Evolutionary conservation across 2,113 vertebrate genomes (phyloP).

Genomic region (Agelaius phoeniceus): DNA sequence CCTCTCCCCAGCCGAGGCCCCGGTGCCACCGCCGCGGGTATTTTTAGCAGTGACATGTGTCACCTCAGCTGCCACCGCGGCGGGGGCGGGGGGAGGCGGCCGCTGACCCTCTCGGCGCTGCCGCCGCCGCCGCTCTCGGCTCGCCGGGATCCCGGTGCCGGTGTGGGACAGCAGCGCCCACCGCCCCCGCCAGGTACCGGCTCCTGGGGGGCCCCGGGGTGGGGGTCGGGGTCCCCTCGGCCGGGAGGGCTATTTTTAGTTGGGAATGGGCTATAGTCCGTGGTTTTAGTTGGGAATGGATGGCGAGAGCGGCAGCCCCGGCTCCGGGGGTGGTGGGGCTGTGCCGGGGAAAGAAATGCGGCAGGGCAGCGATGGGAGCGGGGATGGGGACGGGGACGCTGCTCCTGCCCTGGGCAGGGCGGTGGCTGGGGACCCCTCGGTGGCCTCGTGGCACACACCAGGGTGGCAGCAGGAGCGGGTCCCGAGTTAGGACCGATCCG

Average conservation of each 20-base stretch:
- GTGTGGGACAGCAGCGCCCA: fast-evolving
- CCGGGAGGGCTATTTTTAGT: neutral
- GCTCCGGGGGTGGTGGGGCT: neutral
- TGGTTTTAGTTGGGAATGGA: constrained; percentile 37
- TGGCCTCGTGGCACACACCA: neutral
- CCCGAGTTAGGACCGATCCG: fast-evolving
- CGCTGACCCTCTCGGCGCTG: neutral
- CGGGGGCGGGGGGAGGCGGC: constrained; percentile 39
- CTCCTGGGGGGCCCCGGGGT: fast-evolving
- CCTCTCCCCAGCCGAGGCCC: neutral
- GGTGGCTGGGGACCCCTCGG: fast-evolving
- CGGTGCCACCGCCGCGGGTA: constrained; percentile 66
- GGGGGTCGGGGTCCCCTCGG: neutral
- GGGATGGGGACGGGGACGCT: neutral
- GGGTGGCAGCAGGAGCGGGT: neutral
- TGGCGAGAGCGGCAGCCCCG: neutral
- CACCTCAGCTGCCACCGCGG: constrained; percentile 77
- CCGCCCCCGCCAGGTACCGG: neutral
- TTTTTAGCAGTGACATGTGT: constrained; percentile 87
- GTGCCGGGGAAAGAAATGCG: fast-evolving
- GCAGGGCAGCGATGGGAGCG: neutral
- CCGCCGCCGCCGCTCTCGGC: neutral
- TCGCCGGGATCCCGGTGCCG: neutral
- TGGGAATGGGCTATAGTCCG: too few relatives aligned
- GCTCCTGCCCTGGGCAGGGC: neutral